Evolutionary conservation across 1,140 invertebrate genomes (phyloP), one percentile per base, ranked within the genome.

Genomic region (Caenorhabditis elegans): DNA sequence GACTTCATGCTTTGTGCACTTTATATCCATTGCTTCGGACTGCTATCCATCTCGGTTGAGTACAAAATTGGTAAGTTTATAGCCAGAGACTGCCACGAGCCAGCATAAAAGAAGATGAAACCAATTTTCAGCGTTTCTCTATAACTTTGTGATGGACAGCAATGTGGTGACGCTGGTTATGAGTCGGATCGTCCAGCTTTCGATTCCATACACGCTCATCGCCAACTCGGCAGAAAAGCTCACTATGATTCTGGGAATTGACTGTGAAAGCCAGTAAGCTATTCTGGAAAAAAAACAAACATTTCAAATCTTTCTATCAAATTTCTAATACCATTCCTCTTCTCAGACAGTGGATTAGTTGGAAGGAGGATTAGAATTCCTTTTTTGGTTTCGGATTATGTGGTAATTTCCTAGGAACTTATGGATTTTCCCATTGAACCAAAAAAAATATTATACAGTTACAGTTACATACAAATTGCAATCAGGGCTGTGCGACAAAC

Each of bases 1-100:
- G 79, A 81, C 65, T 81, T 81, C 48, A 75, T 81, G 79, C 46
- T 81, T 4, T 81, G 79, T 53, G 60, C 60, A 47, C 70, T 81
- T 43, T 81, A 70, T 34, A 76, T 81, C 24, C 28, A 28, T 49
- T 81, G 46, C n/a, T 81, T 81, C 15, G 79, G 79, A 24, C 53
- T 65, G 1, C 47, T 47, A 13, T 19, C 31, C 43, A 13, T 81
- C 34, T 51, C 60, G 8, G 34, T 70, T 51, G 28, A 76, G 43
- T 76, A 75, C 24, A 22, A 76, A 49, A 31, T 36, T 24, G 11
- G 76, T 49, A 19, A 77, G 43, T 48, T 48, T 77, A 48, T 48
- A 19, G 48, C 22, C 28, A 22, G 5, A n/a, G n/a, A n/a, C n/a
- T n/a, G n/a, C n/a, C n/a, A n/a, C n/a, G n/a, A n/a, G n/a, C n/a